Percentiles rank a stretch among this genome's conserved stretches.
Evolutionary conservation across 2,888 invertebrate genomes (phyloP).

Genomic region (Petrolisthes manimaculis): DNA sequence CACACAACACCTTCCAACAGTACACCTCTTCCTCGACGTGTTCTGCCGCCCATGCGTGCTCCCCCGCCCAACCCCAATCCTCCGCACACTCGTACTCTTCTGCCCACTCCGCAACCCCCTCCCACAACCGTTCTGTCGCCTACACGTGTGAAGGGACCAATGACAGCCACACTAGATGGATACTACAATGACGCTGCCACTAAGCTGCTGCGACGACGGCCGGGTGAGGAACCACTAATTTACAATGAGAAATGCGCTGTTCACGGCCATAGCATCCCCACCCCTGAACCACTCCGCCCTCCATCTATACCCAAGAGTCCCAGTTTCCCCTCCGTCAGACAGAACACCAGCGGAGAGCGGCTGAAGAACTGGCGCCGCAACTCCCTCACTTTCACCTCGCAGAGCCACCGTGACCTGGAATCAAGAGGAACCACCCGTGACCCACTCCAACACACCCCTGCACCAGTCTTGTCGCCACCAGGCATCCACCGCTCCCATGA

Average conservation of each 20-base stretch:
- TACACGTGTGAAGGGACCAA: not conserved
- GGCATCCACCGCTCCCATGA: not conserved
- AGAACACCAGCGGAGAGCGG: conserved; percentile 40
- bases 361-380: conserved; percentile 55
- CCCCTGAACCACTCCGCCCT: not conserved
- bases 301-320: conserved; percentile 24
- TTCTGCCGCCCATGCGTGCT: not conserved
- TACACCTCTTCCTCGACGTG: not conserved
- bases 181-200: not conserved
- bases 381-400: conserved; percentile 34
- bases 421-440: not conserved
- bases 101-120: not conserved
- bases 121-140: not conserved
- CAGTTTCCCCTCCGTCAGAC: conserved; percentile 37
- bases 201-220: not conserved
- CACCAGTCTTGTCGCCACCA: not conserved
- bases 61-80: not conserved
- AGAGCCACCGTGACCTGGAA: not conserved
- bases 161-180: not conserved
- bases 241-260: conserved; percentile 44
- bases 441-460: not conserved
- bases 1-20: not conserved
- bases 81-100: not conserved
- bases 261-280: conserved; percentile 31
- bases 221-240: conserved; percentile 8